A percentile compares a stretch with the other conserved stretches of the same genome.
phyloP scores from a whole-genome alignment of 1,140 invertebrate genomes.

The Orius insidiosus region DNA sequence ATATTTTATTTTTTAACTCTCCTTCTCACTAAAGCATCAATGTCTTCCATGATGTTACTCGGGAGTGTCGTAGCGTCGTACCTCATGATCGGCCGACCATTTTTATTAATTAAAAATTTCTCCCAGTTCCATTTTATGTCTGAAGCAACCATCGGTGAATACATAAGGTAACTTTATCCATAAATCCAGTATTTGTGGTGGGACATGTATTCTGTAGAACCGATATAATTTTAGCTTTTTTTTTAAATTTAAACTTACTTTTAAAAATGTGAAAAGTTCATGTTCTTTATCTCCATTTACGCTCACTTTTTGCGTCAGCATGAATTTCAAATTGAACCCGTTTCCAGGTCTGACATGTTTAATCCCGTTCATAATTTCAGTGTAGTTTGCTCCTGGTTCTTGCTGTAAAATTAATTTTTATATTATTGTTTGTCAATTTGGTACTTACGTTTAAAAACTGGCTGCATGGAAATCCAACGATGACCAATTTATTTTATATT shows the following conservation, averaged over 20 bases:
- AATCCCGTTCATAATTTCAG: conserved; percentile 35
- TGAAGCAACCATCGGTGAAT: conserved; percentile 26
- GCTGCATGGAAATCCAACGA: conserved; percentile 36
- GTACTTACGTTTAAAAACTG: conserved; percentile 30
- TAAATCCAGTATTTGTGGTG: conserved; percentile 24
- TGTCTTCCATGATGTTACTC: conserved; percentile 20
- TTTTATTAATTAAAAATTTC: conserved; percentile 34
- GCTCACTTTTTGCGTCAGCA: conserved; percentile 32
- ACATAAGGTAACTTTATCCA: conserved; percentile 26
- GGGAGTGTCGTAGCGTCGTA: conserved; percentile 27
- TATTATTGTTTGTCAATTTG: no score
- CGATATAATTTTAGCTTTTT: no score
- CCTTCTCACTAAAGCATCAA: conserved; percentile 15
- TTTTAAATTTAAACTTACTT: conserved; percentile 27
- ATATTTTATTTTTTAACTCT: no score
- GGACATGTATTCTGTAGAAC: conserved; percentile 23
- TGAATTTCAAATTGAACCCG: conserved; percentile 33
- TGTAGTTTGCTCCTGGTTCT: conserved; percentile 31
- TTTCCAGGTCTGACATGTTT: conserved; percentile 39
- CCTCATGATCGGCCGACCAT: conserved; percentile 30
- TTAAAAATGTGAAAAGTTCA: conserved; percentile 36
- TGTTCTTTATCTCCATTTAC: conserved; percentile 38
- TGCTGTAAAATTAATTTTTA: no score
- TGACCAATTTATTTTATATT: conserved; percentile 25
- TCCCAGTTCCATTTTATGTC: conserved; percentile 45